Base-by-base conservation (phyloP, 2,797 vertebrate genomes). In the Emys orbicularis region DNA sequence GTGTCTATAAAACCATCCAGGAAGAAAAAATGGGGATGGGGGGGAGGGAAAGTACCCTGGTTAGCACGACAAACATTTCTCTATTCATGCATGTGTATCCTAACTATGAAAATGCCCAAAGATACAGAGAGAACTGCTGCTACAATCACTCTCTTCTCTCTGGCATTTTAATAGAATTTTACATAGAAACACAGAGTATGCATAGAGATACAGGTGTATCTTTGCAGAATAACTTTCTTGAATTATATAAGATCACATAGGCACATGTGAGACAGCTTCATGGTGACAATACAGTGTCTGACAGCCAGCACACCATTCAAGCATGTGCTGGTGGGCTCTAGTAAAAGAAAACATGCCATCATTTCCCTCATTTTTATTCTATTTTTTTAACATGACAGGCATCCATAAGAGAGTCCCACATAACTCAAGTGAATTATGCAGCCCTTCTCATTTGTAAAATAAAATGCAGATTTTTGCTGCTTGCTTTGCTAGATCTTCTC, bases 1-100 rank as follows among this genome's bases (percentile, higher is more conserved):
- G 96, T 96, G 97, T 98, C 97, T 97, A 96, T 90, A 97, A 98
- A 97, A 95, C 96, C 94, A 96, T 96, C 98, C 95, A 87, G 96
- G 93, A 98, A 96, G 90, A 94, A 79, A 90, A 95, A 95, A 91
- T 34, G 74, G 49, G 37, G 27, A 18, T 27, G 2, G 18, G 23
- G 44, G 83, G 79, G 94, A 88, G 4, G 15, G 95, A 95, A 96
- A 97, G 84, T 98, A 97, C 94, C 97, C 97, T 97, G 97, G 94
- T 98, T 97, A 97, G 95, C 89, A 95, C 95, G 96, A 98, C 86
- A 96, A 98, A 98, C 88, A 87, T 86, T 96, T 94, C 94, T 91
- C 89, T 96, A 87, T 83, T 96, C 59, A 54, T 81, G 96, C 92
- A 79, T 92, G 92, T 94, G 95, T 96, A 96, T 96, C 96, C 97